Evolutionary conservation across 1,140 invertebrate genomes (phyloP), one percentile per base, ranked within the genome.

Genomic region (Pseudomyrmex pallidus): DNA sequence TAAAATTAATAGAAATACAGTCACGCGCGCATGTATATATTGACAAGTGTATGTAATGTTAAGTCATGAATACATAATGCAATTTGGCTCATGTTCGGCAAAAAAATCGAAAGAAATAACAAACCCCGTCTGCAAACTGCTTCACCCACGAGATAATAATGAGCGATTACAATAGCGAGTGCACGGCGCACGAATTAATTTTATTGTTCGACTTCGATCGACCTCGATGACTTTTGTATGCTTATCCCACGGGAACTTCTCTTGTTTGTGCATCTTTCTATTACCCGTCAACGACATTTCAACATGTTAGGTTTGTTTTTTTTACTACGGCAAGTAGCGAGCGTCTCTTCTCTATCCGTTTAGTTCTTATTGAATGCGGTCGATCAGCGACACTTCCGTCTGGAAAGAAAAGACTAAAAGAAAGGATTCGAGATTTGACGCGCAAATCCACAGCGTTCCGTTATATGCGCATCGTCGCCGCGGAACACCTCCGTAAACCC

Each of bases 191-290:
- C 86, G 82, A 86, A 90, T 90, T 88, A 87, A 89, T 90, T 89
- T 86, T 64, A 88, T 85, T 80, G 84, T 89, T 88, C 82, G 87
- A 88, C 74, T 70, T 52, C 12, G 17, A 35, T 52, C 57, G 59
- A 88, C 67, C 83, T 63, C 80, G 78, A 61, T 84, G 63, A 83
- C 89, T 85, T 88, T 87, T 91, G 89, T 90, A 73, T 90, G 72
- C 89, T 80, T 91, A 91, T 91, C 90, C 90, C 89, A 91, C 89
- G 89, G 82, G 87, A 74, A 61, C 82, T 84, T 44, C 68, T 88
- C 68, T 35, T 84, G 72, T 86, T 86, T 84, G 74, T 84, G 50
- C 74, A 84, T 63, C 87, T 86, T 89, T 74, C 74, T 84, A 74
- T 85, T 89, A 88, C 70, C 74, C 73, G 83, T 61, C 84, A 72